Evolutionary conservation across 2,797 vertebrate species (phyloP).

Genomic region (Poeciliopsis presidionis): DNA sequence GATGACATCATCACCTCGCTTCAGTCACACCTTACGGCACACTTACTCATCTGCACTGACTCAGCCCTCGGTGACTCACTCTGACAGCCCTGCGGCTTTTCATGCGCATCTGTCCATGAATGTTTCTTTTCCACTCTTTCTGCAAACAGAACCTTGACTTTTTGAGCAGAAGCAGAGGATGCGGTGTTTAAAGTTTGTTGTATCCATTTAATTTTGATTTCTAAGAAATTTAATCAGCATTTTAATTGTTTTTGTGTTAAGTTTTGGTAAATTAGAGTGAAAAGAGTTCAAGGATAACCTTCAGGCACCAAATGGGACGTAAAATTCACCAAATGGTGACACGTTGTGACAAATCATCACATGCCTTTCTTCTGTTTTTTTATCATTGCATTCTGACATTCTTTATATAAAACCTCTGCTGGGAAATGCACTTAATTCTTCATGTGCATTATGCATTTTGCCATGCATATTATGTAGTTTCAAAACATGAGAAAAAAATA

Average conservation of each 20-base stretch:
- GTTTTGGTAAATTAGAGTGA: background rate
- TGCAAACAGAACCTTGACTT: background rate
- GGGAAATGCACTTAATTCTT: background rate
- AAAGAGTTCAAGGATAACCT: background rate
- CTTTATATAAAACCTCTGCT: background rate
- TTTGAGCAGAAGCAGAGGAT: background rate
- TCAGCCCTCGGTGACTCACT: constrained; percentile 57
- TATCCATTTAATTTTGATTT: background rate
- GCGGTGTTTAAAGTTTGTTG: background rate
- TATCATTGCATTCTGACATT: background rate
- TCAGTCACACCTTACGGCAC: background rate
- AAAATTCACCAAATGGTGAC: background rate
- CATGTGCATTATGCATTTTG: background rate
- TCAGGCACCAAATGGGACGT: background rate
- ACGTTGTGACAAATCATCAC: background rate
- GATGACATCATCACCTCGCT: background rate
- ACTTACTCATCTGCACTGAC: constrained; percentile 46
- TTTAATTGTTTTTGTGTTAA: background rate
- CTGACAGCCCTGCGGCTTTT: constrained; percentile 12
- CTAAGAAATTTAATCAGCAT: background rate
- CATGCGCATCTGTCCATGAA: constrained; percentile 30
- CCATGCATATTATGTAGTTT: background rate
- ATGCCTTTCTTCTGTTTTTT: background rate
- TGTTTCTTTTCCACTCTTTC: constrained; percentile 6
- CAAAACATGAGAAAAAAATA: background rate